These are phyloP conservation scores for Tetrapedia diversipes DNA, from an alignment of 2,888 invertebrate species.

Conservation along the genomic window DNA sequence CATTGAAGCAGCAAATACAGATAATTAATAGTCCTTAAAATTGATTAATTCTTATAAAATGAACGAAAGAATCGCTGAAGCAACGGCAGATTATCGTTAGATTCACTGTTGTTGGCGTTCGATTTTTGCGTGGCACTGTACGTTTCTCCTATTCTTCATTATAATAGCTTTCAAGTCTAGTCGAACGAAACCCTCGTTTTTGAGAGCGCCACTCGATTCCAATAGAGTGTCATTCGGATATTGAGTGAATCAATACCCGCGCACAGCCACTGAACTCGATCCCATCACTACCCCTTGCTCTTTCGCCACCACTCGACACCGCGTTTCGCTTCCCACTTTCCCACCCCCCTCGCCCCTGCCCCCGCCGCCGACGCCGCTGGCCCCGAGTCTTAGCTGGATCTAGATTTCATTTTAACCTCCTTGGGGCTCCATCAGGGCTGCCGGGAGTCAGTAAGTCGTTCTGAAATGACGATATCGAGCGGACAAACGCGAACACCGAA, in stretches of 20 bases:
- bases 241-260: neutral
- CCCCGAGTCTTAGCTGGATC: conserved; percentile 17
- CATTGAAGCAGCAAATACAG: too few species aligned
- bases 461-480: conserved; percentile 33
- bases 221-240: neutral
- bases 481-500: conserved; percentile 15
- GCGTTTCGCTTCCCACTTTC: too few species aligned
- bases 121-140: too few species aligned
- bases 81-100: too few species aligned
- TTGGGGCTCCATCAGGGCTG: conserved; percentile 17
- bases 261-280: neutral
- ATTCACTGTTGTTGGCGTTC: too few species aligned
- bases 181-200: neutral
- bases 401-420: conserved; percentile 42
- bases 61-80: too few species aligned
- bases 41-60: too few species aligned
- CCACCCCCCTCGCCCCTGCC: neutral
- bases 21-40: too few species aligned
- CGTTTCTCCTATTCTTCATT: neutral
- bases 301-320: conserved; percentile 2
- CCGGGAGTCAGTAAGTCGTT: conserved; percentile 28
- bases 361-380: too few species aligned
- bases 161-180: neutral
- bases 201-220: neutral
- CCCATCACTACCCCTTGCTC: conserved; percentile 9